Base-by-base conservation (phyloP, 2,797 vertebrate genomes). In the Delichon dasypus region DNA sequence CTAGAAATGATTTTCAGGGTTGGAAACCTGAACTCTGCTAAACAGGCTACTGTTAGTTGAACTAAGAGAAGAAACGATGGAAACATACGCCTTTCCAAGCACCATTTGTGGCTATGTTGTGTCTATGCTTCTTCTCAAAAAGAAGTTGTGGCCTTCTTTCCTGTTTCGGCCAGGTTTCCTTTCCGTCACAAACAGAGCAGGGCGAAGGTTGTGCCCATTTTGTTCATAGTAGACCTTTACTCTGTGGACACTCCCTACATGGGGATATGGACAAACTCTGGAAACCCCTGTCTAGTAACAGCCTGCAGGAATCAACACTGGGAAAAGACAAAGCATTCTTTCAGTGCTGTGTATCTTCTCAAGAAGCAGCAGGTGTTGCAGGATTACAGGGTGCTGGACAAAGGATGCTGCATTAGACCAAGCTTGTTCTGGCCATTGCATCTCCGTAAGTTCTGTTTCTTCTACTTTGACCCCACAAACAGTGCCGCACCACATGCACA, bases 341-440 rank as follows among this genome's bases (percentile, higher is more conserved):
- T 83, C 53, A 78, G 44, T 2, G 0, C 27, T 9, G 4, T 15
- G 1, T 55, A 11, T 60, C 26, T 72, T 84, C 45, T 51, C 29
- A 67, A 50, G 70, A 75, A 67, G 32, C n/a, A 84, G 42, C 27
- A 78, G 72, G 15, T 65, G 11, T 27, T 65, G 32, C 1, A 4
- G 42, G 36, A 32, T 72, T 38, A 34, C 1, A 3, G 18, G 45
- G 7, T 67, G 20, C n/a, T 74, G 30, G 34, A 53, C 21, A 54
- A 42, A 73, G 30, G 19, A 48, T 0, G 0, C 29, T 67, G 13
- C 19, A 58, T 30, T 65, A 76, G 18, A 32, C 27, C 0, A 0
- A 60, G 8, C 18, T 72, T 22, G 47, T 88, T 88, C 53, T 62
- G 45, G 64, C 18, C 47, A 17, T 4, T 62, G 9, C 14, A 48